These are phyloP conservation scores for Dinoponera quadriceps DNA, from an alignment of 1,140 invertebrate genomes.

Conservation along the genomic window DNA sequence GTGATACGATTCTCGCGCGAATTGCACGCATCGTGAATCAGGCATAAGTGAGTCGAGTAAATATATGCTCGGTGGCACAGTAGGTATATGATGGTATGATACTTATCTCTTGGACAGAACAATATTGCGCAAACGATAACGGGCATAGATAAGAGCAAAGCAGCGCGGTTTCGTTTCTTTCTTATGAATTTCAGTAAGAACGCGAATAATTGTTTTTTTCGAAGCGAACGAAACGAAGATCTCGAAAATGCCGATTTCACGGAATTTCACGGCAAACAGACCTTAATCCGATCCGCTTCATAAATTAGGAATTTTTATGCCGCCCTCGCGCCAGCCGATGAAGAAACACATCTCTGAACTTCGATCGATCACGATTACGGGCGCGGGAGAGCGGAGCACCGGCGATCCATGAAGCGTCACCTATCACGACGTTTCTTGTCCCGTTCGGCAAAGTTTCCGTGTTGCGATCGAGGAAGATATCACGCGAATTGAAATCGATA, in stretches of 20 bases:
- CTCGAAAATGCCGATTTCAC: neutral
- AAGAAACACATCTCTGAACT: slow-evolving; percentile 80
- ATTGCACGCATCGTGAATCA: neutral
- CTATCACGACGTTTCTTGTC: neutral
- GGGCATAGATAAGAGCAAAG: slow-evolving; percentile 68
- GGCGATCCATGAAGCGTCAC: slow-evolving; percentile 52
- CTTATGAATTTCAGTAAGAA: neutral
- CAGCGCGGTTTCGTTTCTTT: slow-evolving; percentile 12
- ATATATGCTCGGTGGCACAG: slow-evolving; percentile 65
- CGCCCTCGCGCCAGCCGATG: slow-evolving; percentile 80
- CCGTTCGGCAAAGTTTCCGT: neutral
- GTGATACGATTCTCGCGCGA: slow-evolving; percentile 20
- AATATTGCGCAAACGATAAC: slow-evolving; percentile 75
- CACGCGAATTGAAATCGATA: no score
- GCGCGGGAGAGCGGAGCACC: slow-evolving; percentile 58
- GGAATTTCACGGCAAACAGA: slow-evolving; percentile 51
- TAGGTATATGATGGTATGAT: slow-evolving; percentile 40
- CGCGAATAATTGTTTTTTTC: slow-evolving; percentile 39
- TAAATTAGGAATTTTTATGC: slow-evolving; percentile 82
- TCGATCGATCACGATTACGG: slow-evolving; percentile 61
- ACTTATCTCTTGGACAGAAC: slow-evolving; percentile 78
- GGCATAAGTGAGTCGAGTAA: slow-evolving; percentile 60
- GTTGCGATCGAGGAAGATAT: neutral
- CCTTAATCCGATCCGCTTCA: slow-evolving; percentile 66
- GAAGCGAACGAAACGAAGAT: neutral